phyloP scores from a whole-genome alignment of 2,888 invertebrate genomes.

The Trichogramma evanescens region DNA sequence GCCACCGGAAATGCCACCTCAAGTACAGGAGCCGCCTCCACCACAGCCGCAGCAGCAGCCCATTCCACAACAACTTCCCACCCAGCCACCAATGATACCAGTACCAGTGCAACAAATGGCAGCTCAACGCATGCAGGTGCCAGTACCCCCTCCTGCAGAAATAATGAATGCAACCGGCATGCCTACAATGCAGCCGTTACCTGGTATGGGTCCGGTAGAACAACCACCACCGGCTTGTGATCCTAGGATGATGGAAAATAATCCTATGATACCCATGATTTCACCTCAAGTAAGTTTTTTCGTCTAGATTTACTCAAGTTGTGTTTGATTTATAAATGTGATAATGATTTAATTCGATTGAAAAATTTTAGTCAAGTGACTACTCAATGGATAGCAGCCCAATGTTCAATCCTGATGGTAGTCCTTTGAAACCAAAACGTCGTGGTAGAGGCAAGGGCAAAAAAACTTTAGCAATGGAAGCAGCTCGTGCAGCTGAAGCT shows the following conservation, averaged over 20 bases:
- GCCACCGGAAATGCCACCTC: slow-evolving; percentile 20
- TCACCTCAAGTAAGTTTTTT: slow-evolving; percentile 25
- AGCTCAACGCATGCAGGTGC: slow-evolving; percentile 6
- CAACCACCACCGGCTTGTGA: neutral
- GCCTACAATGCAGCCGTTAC: neutral
- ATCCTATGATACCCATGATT: slow-evolving; percentile 22
- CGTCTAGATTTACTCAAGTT: neutral
- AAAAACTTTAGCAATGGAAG: slow-evolving; percentile 44
- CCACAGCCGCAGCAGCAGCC: slow-evolving; percentile 2
- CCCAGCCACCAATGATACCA: neutral
- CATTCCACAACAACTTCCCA: slow-evolving; percentile 1
- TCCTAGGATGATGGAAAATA: slow-evolving; percentile 15
- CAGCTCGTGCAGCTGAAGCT: slow-evolving; percentile 50
- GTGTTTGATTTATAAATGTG: neutral
- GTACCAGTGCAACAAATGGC: slow-evolving; percentile 1
- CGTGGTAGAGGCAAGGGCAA: slow-evolving; percentile 46
- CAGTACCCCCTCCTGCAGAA: neutral
- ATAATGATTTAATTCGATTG: neutral
- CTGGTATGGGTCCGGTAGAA: slow-evolving; percentile 12
- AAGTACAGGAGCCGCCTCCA: slow-evolving; percentile 16
- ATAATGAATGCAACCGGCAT: neutral
- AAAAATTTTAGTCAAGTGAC: neutral
- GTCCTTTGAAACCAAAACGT: slow-evolving; percentile 40
- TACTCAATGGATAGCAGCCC: neutral
- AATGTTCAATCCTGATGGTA: slow-evolving; percentile 38